phyloP scores from a whole-genome alignment of 2,113 vertebrate species.

The Saguinus midas region DNA sequence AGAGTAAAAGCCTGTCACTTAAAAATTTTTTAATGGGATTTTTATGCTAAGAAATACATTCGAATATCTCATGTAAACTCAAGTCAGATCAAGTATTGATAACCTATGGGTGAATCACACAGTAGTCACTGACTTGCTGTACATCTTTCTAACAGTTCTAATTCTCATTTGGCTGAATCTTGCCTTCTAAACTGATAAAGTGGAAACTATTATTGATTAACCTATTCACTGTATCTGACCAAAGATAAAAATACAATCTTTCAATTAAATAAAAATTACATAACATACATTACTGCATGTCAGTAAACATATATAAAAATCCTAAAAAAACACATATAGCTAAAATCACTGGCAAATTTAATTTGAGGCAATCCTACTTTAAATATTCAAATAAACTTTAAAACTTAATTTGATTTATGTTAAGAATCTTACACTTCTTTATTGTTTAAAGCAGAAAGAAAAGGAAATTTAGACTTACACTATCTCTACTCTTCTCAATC shows the following conservation, averaged over 20 bases:
- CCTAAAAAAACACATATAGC: neutral
- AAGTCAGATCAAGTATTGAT: neutral
- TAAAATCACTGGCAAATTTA: conserved; percentile 34
- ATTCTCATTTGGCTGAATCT: neutral
- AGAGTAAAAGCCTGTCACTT: no score
- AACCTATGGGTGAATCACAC: neutral
- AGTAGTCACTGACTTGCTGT: neutral
- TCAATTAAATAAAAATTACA: neutral
- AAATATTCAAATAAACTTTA: conserved; percentile 18
- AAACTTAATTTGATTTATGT: neutral
- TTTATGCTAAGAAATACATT: neutral
- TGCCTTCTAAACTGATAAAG: neutral
- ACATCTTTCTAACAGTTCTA: neutral
- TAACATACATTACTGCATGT: neutral
- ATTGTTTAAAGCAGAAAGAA: conserved; percentile 2
- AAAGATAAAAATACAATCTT: neutral
- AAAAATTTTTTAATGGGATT: neutral
- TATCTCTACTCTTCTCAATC: neutral
- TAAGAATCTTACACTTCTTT: neutral
- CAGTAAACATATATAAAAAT: neutral
- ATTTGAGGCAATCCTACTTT: neutral
- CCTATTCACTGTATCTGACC: neutral
- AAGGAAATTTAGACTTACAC: neutral
- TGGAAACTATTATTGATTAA: neutral
- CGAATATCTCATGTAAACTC: neutral